Percentiles rank a stretch among this genome's conserved stretches.
phyloP scores from a whole-genome alignment of 2,797 vertebrate species.

The Odontamblyopus lacepedii region DNA sequence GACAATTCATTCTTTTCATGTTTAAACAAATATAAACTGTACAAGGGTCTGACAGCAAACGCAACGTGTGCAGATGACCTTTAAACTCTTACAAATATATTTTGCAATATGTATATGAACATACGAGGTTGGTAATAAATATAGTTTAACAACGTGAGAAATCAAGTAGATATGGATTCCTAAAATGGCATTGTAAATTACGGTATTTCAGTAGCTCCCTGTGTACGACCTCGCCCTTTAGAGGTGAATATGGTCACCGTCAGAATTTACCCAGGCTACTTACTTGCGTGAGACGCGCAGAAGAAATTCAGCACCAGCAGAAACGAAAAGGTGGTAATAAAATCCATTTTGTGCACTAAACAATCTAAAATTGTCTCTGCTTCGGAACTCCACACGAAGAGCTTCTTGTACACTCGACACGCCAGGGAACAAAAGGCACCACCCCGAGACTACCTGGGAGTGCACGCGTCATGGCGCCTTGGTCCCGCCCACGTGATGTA shows the following conservation, averaged over 20 bases:
- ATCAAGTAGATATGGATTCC: not conserved
- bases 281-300: not conserved
- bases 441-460: conserved; percentile 55
- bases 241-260: not conserved
- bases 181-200: not conserved
- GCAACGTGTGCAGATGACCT: not conserved
- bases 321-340: not conserved
- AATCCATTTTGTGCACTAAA: conserved; percentile 26
- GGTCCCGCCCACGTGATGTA: not conserved
- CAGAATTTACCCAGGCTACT: not conserved
- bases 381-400: no score
- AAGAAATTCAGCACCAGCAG: conserved; percentile 13
- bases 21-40: not conserved
- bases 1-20: not conserved
- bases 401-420: conserved; percentile 1
- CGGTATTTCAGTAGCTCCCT: not conserved
- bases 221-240: not conserved
- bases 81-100: not conserved
- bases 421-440: conserved; percentile 17
- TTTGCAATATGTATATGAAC: no score
- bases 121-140: not conserved
- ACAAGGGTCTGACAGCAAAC: not conserved
- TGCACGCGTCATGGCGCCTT: conserved; percentile 14
- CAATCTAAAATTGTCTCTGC: accelerated
- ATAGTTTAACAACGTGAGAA: not conserved